Evolutionary conservation across 2,888 invertebrate species (phyloP), one percentile per base, ranked within the genome.

Genomic region (Coelogynopora nodosa): DNA sequence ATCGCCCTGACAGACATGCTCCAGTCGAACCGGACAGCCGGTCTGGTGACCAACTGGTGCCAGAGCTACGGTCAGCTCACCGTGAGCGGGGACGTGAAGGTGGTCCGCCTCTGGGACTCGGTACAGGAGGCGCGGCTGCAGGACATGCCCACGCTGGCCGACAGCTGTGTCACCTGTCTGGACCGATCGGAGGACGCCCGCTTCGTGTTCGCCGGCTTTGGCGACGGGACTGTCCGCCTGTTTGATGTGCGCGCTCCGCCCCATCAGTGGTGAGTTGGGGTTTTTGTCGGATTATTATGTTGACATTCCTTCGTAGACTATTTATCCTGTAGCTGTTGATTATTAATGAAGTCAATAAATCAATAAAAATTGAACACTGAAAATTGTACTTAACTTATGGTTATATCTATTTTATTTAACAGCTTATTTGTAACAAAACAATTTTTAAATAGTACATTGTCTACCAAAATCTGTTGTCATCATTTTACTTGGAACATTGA

Each of bases 161-260:
- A 84, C 27, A 84, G 83, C 1, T 84, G 82, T 86, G 86, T 86
- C 1, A 26, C 86, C 10, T 30, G 85, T 5, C 28, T 86, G 28
- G 84, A 84, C 23, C 83, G 86, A 2, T 84, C 30, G 83, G 30
- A 84, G 31, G 86, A 86, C 82, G 86, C 30, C 5, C 83, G 86
- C 10, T 31, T 85, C 26, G 28, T 86, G 27, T 5, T 31, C 29
- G 86, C 84, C 0, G 86, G 86, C n/a, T 31, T 86, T 30, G 86
- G 86, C 2, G 86, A 86, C 84, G 86, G 86, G 26, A 28, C 26
- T 30, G 84, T 86, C n/a, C 85, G 31, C 29, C 18, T 86, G 30
- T 86, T 86, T 84, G 86, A 86, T 85, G 67, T 84, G 13, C 84
- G 84, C 28, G 84, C 84, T 18, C 84, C 84, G 23, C 67, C 84